Conservation (phyloP, 2,888 invertebrate species). For the Caenorhabditis macrosperma region DNA sequence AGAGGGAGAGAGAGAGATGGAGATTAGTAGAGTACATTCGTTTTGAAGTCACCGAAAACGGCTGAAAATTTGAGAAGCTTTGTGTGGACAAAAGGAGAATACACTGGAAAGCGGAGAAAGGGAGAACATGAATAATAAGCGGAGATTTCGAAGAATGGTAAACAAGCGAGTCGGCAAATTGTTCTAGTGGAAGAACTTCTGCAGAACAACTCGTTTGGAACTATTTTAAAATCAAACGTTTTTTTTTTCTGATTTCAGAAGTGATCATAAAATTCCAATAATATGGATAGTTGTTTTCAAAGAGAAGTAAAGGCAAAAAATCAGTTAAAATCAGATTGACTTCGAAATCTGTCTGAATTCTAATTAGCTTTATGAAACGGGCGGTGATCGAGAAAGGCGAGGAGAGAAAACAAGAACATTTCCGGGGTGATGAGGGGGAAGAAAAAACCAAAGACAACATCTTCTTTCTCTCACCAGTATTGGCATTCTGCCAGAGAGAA, state of each 20-base stretch:
- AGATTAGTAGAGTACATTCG: slow-evolving; percentile 11
- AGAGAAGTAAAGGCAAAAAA: no score
- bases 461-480: slow-evolving; percentile 35
- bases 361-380: slow-evolving; percentile 24
- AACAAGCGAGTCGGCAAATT: not conserved
- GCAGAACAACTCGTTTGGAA: no score
- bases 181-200: no score
- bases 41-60: slow-evolving; percentile 14
- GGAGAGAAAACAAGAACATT: slow-evolving; percentile 21
- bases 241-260: no score
- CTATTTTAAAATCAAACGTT: no score
- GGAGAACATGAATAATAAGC: not conserved
- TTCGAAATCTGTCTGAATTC: not conserved
- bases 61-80: not conserved
- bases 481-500: slow-evolving; percentile 48
- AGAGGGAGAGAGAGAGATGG: slow-evolving; percentile 3
- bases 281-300: no score
- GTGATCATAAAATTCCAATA: no score
- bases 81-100: not conserved
- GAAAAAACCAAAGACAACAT: slow-evolving; percentile 21
- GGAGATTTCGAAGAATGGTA: not conserved
- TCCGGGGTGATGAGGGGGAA: slow-evolving; percentile 13
- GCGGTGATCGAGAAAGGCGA: not conserved
- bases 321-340: no score
- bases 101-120: not conserved